Evolutionary conservation across 2,797 vertebrate species (phyloP), one percentile per base, ranked within the genome.

Genomic region (Cyprinodon diabolis): DNA sequence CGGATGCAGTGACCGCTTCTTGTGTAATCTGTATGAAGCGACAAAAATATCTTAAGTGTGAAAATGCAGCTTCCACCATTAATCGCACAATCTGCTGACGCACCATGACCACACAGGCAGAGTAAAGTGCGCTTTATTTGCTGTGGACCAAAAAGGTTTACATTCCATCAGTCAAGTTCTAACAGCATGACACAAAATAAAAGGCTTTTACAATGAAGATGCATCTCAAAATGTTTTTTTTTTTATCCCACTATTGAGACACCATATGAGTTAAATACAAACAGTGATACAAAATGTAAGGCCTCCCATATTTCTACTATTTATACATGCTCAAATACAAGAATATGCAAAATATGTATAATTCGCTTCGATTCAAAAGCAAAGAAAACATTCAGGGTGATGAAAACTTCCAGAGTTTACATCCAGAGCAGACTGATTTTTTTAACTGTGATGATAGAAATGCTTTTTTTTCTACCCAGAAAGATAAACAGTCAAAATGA

Each of bases 311-410:
- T 30, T 48, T 17, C 71, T 73, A 80, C 84, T 78, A 35, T 67
- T 76, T 35, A 51, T 6, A 25, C 25, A 25, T 23, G 80, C 79
- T 88, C 77, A 91, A 90, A 86, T 86, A 84, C 17, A 25, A 80
- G 48, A 67, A 73, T 69, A 60, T 66, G 68, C 12, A 0, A 23
- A 63, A 45, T 23, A 1, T 37, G 35, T 82, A 55, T 43, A 45
- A 56, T 23, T 47, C 51, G 67, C 56, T 56, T 74, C 1, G 30
- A 30, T 43, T 8, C 40, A 43, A 8, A 43, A 8, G 40, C 40
- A 43, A 43, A 43, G 40, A 43, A 43, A 43, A 43, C 40, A 43
- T 43, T 43, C 40, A 43, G 7, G 40, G 40, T 5, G 40, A 0
- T 8, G 40, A 43, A 43, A 43, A 43, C 40, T 5, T 43, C 40